A percentile compares a stretch with the other conserved stretches of the same genome.
phyloP scores from a whole-genome alignment of 2,797 vertebrate species.

The Microchirus variegatus region DNA sequence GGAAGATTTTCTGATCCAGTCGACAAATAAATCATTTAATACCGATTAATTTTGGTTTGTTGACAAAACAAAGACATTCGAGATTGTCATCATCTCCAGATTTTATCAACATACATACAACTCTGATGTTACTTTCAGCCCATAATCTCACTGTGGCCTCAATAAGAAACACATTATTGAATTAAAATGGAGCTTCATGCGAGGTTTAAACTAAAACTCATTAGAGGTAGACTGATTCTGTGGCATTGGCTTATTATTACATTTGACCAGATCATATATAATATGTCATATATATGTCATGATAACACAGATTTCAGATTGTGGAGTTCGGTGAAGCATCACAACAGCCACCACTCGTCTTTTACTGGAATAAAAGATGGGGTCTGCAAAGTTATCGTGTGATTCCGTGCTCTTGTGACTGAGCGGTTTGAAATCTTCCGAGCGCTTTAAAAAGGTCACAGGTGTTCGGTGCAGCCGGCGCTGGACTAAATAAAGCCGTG shows the following conservation, averaged over 20 bases:
- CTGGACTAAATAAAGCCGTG: conserved; percentile 81
- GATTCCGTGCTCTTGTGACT: conserved; percentile 54
- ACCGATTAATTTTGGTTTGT: no score
- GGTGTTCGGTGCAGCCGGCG: conserved; percentile 56
- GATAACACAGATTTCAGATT: no score
- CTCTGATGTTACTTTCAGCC: background rate
- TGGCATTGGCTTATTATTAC: no score
- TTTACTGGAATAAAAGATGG: conserved; percentile 4
- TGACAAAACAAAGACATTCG: no score
- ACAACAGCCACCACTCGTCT: background rate
- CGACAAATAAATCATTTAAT: no score
- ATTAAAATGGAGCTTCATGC: no score
- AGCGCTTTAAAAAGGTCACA: conserved; percentile 73
- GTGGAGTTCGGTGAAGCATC: no score
- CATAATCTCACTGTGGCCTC: background rate
- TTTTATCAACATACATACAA: background rate
- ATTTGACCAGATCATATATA: no score
- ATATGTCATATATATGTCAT: no score
- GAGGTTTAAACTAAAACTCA: background rate
- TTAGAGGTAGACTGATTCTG: background rate
- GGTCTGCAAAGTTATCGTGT: conserved; percentile 22
- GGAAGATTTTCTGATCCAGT: no score
- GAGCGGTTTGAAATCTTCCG: conserved; percentile 30
- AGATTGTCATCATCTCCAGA: no score
- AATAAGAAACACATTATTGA: background rate